A percentile compares a stretch with the other conserved stretches of the same genome.
phyloP scores from a whole-genome alignment of 2,888 invertebrate genomes.

The Drosophila lutescens region DNA sequence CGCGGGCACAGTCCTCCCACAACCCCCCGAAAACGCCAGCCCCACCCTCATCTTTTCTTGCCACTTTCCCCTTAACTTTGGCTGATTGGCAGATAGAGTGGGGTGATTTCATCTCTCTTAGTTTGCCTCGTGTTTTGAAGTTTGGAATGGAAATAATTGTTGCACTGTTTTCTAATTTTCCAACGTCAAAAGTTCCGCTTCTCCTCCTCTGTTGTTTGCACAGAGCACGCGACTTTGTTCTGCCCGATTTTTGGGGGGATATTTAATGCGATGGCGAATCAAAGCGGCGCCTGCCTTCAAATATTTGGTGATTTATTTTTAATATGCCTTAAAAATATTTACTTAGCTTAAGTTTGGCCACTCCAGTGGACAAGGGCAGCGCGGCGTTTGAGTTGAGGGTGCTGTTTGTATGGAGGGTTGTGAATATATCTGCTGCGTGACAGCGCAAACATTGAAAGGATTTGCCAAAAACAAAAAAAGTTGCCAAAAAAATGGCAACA shows the following conservation, averaged over 20 bases:
- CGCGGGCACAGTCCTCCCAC: conserved; percentile 56
- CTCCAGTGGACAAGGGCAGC: conserved; percentile 31
- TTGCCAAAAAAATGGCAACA: conserved; percentile 49
- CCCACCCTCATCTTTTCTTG: conserved; percentile 12
- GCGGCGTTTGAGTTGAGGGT: neutral
- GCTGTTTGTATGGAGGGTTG: conserved; percentile 20
- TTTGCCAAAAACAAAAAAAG: conserved; percentile 73
- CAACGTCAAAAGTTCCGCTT: conserved; percentile 67
- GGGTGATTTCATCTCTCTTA: conserved; percentile 29
- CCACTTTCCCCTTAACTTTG: conserved; percentile 54
- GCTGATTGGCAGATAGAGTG: conserved; percentile 58
- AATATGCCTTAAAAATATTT: conserved; percentile 81
- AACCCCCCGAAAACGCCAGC: neutral
- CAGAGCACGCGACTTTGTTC: conserved; percentile 58
- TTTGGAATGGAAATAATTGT: conserved; percentile 71
- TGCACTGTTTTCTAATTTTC: conserved; percentile 72
- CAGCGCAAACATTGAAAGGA: conserved; percentile 83
- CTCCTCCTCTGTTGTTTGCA: conserved; percentile 53
- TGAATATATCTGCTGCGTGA: conserved; percentile 81
- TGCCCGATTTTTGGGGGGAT: neutral
- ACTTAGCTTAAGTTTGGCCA: conserved; percentile 59
- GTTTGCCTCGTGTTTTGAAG: conserved; percentile 50
- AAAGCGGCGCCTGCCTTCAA: conserved; percentile 47
- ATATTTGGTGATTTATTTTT: conserved; percentile 80
- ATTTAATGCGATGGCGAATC: conserved; percentile 45